These are phyloP conservation scores for Caenorhabditis remanei DNA, from an alignment of 1,140 invertebrate genomes.

Conservation along the genomic window DNA sequence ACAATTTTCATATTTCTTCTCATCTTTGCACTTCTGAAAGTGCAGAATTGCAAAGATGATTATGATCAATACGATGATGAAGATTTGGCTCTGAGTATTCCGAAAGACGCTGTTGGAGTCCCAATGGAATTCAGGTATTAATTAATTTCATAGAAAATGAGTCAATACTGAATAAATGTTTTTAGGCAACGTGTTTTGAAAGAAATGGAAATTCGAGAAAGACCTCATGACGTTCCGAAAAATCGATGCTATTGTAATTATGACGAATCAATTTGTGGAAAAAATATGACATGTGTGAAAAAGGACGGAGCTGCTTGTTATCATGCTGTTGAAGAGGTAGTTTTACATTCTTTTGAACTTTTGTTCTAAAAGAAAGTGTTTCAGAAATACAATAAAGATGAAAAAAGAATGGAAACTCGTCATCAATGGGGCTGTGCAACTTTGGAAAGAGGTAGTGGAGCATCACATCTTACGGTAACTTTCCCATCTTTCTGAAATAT, in stretches of 20 bases:
- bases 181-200: conserved; percentile 38
- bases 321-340: conserved; percentile 64
- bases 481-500: too few relatives aligned
- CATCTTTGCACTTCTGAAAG: neutral
- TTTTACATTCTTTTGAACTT: neutral
- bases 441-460: conserved; percentile 61
- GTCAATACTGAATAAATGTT: neutral
- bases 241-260: conserved; percentile 63
- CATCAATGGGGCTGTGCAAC: conserved; percentile 65
- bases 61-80: conserved; percentile 40
- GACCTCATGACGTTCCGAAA: conserved; percentile 10
- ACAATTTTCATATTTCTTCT: conserved; percentile 7
- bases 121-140: conserved; percentile 41
- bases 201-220: conserved; percentile 28
- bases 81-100: conserved; percentile 50
- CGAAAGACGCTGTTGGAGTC: conserved; percentile 28
- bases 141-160: neutral
- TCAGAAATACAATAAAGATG: conserved; percentile 63
- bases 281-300: conserved; percentile 61
- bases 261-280: conserved; percentile 59
- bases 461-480: conserved; percentile 60
- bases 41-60: neutral
- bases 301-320: conserved; percentile 61
- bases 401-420: conserved; percentile 61
- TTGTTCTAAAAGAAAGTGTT: neutral